Evolutionary conservation across 2,113 vertebrate species (phyloP).

Genomic region (Pollimyrus isidori): DNA sequence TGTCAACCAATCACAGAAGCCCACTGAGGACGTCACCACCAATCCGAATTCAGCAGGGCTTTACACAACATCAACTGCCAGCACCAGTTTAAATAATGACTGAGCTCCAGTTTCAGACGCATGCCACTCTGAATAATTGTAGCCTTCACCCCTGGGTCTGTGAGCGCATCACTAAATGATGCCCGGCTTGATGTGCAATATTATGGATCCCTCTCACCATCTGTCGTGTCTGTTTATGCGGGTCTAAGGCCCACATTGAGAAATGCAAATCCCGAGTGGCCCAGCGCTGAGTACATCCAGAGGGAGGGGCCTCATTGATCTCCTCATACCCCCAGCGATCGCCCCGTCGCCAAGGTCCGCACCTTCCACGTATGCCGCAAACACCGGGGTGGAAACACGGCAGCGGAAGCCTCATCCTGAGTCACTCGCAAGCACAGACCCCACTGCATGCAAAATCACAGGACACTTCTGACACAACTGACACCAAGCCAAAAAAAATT

Average conservation of each 20-base stretch:
- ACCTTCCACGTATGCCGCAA: background rate
- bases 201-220: background rate
- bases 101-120: background rate
- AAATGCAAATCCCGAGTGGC: background rate
- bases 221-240: background rate
- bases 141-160: background rate
- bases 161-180: background rate
- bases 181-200: background rate
- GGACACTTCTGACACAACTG: background rate
- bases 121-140: slow-evolving; percentile 12
- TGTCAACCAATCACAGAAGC: background rate
- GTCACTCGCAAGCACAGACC: background rate
- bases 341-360: background rate
- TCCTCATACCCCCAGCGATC: background rate
- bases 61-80: background rate
- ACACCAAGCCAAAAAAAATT: background rate
- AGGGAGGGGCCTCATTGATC: background rate
- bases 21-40: background rate
- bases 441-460: background rate
- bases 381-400: background rate
- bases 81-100: slow-evolving; percentile 11
- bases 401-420: background rate
- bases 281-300: background rate
- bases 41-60: background rate
- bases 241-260: background rate